A percentile compares a stretch with the other conserved stretches of the same genome.
Conservation (phyloP, 2,888 invertebrate species). For the Drosophila kuntzei region DNA sequence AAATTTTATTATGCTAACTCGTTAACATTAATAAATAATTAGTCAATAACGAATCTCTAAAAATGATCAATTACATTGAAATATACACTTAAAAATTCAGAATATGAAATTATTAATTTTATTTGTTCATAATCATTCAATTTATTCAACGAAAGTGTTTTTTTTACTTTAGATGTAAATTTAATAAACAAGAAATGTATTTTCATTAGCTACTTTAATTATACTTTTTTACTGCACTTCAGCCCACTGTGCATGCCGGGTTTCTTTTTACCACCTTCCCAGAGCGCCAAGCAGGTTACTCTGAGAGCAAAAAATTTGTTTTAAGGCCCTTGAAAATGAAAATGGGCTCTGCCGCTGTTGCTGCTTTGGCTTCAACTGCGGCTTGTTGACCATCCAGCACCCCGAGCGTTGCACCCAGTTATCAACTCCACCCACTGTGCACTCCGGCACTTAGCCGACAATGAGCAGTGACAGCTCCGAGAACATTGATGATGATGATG, state of each 20-base stretch:
- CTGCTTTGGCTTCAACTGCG: constrained; percentile 16
- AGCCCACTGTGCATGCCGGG: constrained; percentile 62
- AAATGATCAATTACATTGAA: no score
- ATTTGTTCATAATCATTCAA: no score
- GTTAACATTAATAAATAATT: no score
- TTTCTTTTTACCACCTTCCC: constrained; percentile 54
- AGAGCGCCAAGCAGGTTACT: constrained; percentile 53
- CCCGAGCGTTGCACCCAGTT: constrained; percentile 10
- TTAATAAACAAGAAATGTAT: neutral
- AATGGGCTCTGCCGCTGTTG: constrained; percentile 53
- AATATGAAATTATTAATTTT: no score
- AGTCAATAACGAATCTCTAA: no score
- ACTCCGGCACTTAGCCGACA: constrained; percentile 71
- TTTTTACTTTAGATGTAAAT: neutral
- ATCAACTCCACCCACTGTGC: constrained; percentile 48
- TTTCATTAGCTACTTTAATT: no score
- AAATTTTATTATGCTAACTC: no score
- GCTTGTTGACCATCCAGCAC: constrained; percentile 51
- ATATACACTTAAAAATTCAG: no score
- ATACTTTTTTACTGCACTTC: neutral
- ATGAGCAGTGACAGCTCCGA: constrained; percentile 74
- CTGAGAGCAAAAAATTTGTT: constrained; percentile 64
- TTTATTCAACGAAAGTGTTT: neutral
- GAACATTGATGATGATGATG: constrained; percentile 30
- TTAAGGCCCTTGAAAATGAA: constrained; percentile 73